Evolutionary conservation across 2,888 invertebrate species (phyloP), one percentile per base, ranked within the genome.

Genomic region (Lasius fuliginosus): DNA sequence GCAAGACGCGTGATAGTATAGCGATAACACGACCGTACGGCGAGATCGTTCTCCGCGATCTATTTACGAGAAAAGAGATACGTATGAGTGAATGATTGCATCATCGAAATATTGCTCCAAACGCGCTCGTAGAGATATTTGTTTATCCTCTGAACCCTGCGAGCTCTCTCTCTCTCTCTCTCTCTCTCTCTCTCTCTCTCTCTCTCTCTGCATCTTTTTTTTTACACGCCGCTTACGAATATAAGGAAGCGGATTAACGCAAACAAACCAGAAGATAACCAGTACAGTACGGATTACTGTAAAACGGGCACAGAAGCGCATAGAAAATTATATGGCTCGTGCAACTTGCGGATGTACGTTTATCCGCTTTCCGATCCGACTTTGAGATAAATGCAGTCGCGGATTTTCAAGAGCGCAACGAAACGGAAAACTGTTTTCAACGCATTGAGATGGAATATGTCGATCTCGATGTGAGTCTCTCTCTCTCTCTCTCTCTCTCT

Each of bases 301-400:
- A n/a, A 60, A 60, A 60, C 18, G 4, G 11, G 18, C 18, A 27
- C 30, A 30, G 2, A 12, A 40, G 33, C n/a, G 42, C 27, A 9
- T 27, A 56, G 30, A 58, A 42, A 69, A 79, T 79, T 71, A 71
- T 18, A 18, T 11, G 12, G 65, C 5, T 76, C n/a, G 53, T 56
- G 2, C 56, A 30, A 12, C 23, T 30, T 2, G 46, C 71, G 46
- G 27, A 36, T 18, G 27, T n/a, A 65, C 3, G 15, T 23, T 77
- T 56, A 33, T 68, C n/a, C 42, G 23, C 15, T 73, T 42, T 15
- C 18, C 27, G 3, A 58, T 68, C 30, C 42, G 56, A 68, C 30
- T 68, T 56, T 11, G 12, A 68, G 18, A 60, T 27, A 79, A 79
- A 60, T 79, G 27, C 23, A 58, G 3, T 3, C 3, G 3, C 18